Percentiles rank a stretch among this genome's conserved stretches.
Conservation (phyloP, 2,113 vertebrate species). For the Mobula birostris region DNA sequence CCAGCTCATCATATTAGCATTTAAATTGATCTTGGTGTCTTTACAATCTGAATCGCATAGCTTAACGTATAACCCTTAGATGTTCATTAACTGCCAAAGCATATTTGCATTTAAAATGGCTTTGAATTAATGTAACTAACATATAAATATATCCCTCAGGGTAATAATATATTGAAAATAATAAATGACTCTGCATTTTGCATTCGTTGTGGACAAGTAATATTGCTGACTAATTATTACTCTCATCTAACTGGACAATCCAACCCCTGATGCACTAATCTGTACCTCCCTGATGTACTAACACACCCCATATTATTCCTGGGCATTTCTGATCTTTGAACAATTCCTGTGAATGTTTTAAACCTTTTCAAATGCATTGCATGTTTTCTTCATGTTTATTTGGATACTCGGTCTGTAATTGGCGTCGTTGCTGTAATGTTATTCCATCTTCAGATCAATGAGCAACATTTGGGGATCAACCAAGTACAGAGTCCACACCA, state of each 20-base stretch:
- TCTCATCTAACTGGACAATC: not conserved
- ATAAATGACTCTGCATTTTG: not conserved
- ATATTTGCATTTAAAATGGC: conserved; percentile 23
- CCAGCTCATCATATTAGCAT: not conserved
- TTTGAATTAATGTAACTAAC: not conserved
- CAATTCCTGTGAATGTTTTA: too few species aligned
- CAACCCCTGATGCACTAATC: not conserved
- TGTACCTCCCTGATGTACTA: too few species aligned
- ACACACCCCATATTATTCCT: too few species aligned
- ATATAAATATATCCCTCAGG: not conserved
- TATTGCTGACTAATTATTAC: not conserved
- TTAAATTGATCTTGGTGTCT: not conserved
- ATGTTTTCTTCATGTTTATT: not conserved
- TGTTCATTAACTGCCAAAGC: not conserved
- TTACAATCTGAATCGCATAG: not conserved
- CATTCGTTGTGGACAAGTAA: too few species aligned
- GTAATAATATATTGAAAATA: not conserved
- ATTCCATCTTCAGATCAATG: too few species aligned
- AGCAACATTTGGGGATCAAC: too few species aligned
- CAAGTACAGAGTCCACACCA: too few species aligned
- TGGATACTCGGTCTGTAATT: not conserved
- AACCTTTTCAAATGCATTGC: too few species aligned
- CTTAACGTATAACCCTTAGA: not conserved
- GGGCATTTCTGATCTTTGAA: too few species aligned
- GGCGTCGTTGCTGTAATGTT: too few species aligned